Percentiles rank a stretch among this genome's conserved stretches.
phyloP scores from a whole-genome alignment of 2,113 vertebrate species.

The Malurus cyaneus region DNA sequence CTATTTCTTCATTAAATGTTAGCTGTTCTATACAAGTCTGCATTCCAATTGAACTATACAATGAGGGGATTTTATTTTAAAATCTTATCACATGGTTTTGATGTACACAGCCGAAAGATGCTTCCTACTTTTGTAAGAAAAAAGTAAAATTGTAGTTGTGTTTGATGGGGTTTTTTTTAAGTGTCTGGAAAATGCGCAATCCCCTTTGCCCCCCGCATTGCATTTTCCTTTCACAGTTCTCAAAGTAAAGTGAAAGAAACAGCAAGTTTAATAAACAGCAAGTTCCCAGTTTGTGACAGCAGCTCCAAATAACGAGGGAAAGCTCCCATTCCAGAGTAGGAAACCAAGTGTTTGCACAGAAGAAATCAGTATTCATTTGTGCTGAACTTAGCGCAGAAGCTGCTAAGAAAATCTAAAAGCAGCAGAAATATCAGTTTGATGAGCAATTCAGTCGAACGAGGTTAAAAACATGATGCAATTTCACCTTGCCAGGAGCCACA shows the following conservation, averaged over 20 bases:
- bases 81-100: not conserved
- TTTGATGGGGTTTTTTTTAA: not conserved
- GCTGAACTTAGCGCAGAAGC: not conserved
- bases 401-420: not conserved
- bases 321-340: not conserved
- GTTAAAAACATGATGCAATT: not conserved
- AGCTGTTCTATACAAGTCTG: not conserved
- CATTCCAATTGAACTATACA: not conserved
- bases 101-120: not conserved
- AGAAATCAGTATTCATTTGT: not conserved
- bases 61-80: not conserved
- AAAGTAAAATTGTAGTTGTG: not conserved
- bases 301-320: not conserved
- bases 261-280: not conserved
- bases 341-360: not conserved
- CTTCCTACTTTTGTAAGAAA: not conserved
- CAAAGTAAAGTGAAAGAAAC: not conserved
- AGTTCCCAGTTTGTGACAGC: not conserved
- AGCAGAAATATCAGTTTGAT: not conserved
- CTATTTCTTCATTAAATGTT: not conserved
- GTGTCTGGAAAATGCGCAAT: not conserved
- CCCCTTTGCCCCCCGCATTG: not conserved
- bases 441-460: not conserved
- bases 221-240: not conserved
- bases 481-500: conserved; percentile 9